Conservation (phyloP, 2,113 vertebrate genomes). For the Hippocampus guttulatus region DNA sequence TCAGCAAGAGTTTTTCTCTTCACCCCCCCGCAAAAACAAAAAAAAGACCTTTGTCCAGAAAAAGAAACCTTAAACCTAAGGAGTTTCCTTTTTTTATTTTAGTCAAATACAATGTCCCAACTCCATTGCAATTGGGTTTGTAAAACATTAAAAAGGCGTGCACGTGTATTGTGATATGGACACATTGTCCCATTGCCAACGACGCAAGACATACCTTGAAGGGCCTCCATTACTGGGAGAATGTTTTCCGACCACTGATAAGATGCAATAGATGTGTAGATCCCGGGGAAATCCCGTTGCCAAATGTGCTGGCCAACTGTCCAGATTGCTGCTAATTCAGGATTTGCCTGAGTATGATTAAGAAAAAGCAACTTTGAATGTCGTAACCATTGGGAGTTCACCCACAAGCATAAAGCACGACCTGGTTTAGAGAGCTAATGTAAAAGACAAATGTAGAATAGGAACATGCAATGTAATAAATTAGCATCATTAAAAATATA, state of each 20-base stretch:
- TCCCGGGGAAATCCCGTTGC: slow-evolving; percentile 94
- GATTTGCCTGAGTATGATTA: slow-evolving; percentile 78
- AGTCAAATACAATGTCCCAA: too few species aligned
- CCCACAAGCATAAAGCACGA: not conserved
- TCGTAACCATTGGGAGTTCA: not conserved
- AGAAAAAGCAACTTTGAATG: slow-evolving; percentile 2
- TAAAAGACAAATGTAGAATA: too few species aligned
- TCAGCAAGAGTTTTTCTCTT: too few species aligned
- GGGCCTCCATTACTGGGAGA: slow-evolving; percentile 90
- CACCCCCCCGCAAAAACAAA: too few species aligned
- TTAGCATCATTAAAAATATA: too few species aligned
- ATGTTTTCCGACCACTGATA: slow-evolving; percentile 92
- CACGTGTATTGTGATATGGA: not conserved
- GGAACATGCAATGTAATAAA: too few species aligned
- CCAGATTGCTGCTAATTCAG: slow-evolving; percentile 88
- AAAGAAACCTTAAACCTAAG: too few species aligned
- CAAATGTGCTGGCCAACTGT: slow-evolving; percentile 92
- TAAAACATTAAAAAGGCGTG: too few species aligned
- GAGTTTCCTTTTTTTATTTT: too few species aligned
- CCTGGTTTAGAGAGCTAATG: too few species aligned
- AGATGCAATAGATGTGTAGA: slow-evolving; percentile 83
- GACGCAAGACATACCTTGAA: slow-evolving; percentile 78
- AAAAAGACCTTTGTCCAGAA: too few species aligned
- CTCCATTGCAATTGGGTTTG: too few species aligned
- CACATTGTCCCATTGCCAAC: not conserved